These are phyloP conservation scores for Halictus quadricinctus DNA, from an alignment of 2,888 invertebrate genomes.

Conservation along the genomic window DNA sequence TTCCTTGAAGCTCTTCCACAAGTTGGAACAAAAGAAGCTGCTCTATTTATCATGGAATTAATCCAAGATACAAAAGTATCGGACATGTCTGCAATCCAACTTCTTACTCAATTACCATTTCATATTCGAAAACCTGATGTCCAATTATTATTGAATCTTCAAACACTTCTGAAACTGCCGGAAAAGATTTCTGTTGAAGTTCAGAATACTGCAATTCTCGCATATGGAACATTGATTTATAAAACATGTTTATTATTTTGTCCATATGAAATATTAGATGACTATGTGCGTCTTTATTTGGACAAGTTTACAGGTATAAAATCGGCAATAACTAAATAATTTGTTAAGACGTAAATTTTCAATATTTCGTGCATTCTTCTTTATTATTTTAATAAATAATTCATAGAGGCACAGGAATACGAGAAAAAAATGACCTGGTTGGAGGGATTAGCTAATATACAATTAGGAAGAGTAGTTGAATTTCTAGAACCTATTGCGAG, in stretches of 20 bases:
- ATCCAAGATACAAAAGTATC: slow-evolving; percentile 86
- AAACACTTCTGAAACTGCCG: slow-evolving; percentile 83
- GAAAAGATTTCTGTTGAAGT: slow-evolving; percentile 83
- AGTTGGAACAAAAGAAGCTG: slow-evolving; percentile 87
- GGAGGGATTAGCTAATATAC: slow-evolving; percentile 88
- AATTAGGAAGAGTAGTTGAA: slow-evolving; percentile 84
- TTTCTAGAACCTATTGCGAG: slow-evolving; percentile 82
- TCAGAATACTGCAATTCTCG: slow-evolving; percentile 87
- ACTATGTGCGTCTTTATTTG: slow-evolving; percentile 88
- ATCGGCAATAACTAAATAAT: slow-evolving; percentile 23
- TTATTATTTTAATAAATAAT: slow-evolving; percentile 31
- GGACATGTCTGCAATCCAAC: slow-evolving; percentile 86
- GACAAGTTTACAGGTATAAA: slow-evolving; percentile 87
- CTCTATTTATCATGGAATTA: slow-evolving; percentile 86
- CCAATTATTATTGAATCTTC: slow-evolving; percentile 84
- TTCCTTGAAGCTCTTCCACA: slow-evolving; percentile 89
- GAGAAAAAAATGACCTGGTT: slow-evolving; percentile 88
- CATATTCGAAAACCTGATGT: slow-evolving; percentile 86
- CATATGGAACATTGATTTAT: slow-evolving; percentile 87
- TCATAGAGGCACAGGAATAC: slow-evolving; percentile 82
- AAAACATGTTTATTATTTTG: slow-evolving; percentile 85
- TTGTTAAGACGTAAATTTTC: not conserved
- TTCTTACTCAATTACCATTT: slow-evolving; percentile 88
- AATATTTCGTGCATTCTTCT: not conserved
- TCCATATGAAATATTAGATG: slow-evolving; percentile 87